phyloP scores from a whole-genome alignment of 2,797 vertebrate species.

The Trichosurus vulpecula region DNA sequence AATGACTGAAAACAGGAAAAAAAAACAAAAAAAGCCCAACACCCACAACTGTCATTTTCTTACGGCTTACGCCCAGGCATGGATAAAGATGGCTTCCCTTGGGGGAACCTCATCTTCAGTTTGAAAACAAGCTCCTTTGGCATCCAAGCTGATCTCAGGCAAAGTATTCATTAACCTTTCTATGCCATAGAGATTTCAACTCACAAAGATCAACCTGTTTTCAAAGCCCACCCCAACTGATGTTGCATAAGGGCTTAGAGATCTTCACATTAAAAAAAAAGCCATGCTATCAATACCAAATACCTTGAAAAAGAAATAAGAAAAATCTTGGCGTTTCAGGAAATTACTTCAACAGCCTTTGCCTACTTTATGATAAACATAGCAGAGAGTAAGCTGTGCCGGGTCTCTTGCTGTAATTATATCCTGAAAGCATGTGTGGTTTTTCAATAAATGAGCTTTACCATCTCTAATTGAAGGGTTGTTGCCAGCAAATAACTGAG shows the following conservation, averaged over 20 bases:
- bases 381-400: slow-evolving; percentile 33
- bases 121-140: not conserved
- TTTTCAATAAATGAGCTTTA: slow-evolving; percentile 55
- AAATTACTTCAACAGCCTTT: slow-evolving; percentile 43
- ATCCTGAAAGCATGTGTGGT: slow-evolving; percentile 56
- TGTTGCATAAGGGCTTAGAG: not conserved
- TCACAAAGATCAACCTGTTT: not conserved
- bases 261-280: not conserved
- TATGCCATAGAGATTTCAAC: slow-evolving; percentile 4
- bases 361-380: slow-evolving; percentile 46
- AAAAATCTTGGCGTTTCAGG: slow-evolving; percentile 2
- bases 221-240: not conserved
- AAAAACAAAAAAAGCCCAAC: not conserved
- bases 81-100: not conserved
- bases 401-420: slow-evolving; percentile 40
- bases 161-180: slow-evolving; percentile 24
- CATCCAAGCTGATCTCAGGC: not conserved
- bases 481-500: slow-evolving; percentile 32
- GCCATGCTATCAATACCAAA: not conserved
- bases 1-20: not conserved
- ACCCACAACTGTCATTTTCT: slow-evolving; percentile 4
- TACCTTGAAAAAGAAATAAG: not conserved
- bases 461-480: slow-evolving; percentile 35
- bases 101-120: not conserved
- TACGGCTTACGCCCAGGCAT: not conserved